Percentiles rank a stretch among this genome's conserved stretches.
Evolutionary conservation across 2,888 invertebrate species (phyloP).

Genomic region (Gnatocerus cornutus): DNA sequence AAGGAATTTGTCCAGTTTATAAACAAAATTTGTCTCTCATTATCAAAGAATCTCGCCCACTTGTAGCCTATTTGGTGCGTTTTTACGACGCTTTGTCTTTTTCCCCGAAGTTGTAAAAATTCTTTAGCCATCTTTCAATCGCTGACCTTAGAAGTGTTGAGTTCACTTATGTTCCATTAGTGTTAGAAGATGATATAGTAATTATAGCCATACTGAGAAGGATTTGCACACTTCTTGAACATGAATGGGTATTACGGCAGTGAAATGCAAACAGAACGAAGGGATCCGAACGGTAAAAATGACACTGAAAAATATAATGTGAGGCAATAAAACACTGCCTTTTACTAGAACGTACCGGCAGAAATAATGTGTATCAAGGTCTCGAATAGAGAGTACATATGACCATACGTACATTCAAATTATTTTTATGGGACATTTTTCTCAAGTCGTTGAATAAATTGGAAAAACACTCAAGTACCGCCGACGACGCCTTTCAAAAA

Average conservation of each 20-base stretch:
- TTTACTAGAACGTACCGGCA: slow-evolving; percentile 58
- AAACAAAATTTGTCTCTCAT: no score
- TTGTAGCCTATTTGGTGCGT: no score
- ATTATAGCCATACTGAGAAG: not conserved
- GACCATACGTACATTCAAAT: slow-evolving; percentile 67
- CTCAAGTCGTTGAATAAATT: slow-evolving; percentile 49
- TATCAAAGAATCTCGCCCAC: no score
- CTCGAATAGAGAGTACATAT: slow-evolving; percentile 58
- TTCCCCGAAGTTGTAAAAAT: slow-evolving; percentile 5
- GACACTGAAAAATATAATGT: slow-evolving; percentile 64
- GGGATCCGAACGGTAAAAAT: slow-evolving; percentile 59
- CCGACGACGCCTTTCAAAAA: not conserved
- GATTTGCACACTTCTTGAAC: not conserved
- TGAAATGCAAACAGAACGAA: slow-evolving; percentile 44
- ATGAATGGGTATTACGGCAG: not conserved
- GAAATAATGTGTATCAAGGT: slow-evolving; percentile 60
- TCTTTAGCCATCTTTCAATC: not conserved
- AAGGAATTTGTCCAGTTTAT: no score
- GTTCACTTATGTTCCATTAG: not conserved
- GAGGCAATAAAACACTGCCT: slow-evolving; percentile 64
- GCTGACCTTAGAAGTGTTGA: not conserved
- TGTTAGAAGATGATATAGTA: not conserved
- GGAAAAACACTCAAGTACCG: slow-evolving; percentile 33
- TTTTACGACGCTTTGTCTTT: not conserved
- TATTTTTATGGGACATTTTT: slow-evolving; percentile 62